These are phyloP conservation scores for Fukomys damarensis DNA, from an alignment of 2,113 vertebrate species.

Conservation along the genomic window DNA sequence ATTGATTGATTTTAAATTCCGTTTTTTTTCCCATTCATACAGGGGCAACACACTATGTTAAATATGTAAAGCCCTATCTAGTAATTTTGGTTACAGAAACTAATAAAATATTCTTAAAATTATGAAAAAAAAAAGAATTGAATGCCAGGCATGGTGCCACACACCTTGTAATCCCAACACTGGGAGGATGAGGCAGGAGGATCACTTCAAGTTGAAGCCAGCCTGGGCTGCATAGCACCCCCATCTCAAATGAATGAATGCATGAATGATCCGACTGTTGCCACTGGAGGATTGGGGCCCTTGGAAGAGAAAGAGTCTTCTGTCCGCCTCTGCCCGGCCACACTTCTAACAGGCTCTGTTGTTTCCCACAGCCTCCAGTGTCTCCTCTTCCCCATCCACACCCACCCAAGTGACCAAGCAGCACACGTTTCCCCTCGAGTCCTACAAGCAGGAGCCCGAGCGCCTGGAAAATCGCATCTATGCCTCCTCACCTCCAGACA, in stretches of 20 bases:
- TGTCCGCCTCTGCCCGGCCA: accelerated
- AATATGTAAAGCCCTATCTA: neutral
- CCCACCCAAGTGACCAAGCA: conserved; percentile 94
- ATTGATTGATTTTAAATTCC: too few relatives aligned
- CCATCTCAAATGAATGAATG: neutral
- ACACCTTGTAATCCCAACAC: neutral
- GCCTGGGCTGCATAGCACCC: neutral
- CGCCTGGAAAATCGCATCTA: conserved; percentile 88
- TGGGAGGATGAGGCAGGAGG: neutral
- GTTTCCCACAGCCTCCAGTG: conserved; percentile 89
- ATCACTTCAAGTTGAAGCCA: neutral
- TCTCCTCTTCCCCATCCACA: conserved; percentile 93
- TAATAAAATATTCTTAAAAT: neutral
- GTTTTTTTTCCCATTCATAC: neutral
- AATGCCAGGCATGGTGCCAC: neutral
- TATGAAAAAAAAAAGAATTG: neutral
- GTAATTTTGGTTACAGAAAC: neutral
- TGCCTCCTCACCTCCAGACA: conserved; percentile 91
- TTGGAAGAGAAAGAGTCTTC: neutral
- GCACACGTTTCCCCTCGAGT: conserved; percentile 92
- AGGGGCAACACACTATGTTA: neutral
- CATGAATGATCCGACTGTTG: neutral
- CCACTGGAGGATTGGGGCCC: accelerated
- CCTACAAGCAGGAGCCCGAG: conserved; percentile 90
- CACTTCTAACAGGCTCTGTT: neutral